Base-by-base conservation (phyloP, 2,888 invertebrate species). In the Brenthis hecate region DNA sequence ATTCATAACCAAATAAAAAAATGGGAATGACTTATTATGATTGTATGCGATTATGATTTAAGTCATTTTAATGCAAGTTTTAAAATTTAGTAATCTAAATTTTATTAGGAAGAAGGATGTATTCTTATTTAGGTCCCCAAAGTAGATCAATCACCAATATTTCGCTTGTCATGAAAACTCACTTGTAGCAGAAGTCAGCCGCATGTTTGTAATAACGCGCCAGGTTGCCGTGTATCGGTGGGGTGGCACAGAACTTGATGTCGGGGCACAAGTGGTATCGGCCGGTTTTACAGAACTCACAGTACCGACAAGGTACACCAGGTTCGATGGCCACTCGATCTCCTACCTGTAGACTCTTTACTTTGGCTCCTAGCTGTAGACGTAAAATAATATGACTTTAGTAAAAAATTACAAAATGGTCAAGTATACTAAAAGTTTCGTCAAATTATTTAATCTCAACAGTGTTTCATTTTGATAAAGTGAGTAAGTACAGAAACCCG, bases 301-400 rank as follows among this genome's bases (percentile, higher is more conserved):
- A 99, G 65, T 89, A 88, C 66, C 98, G 94, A 81, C 99, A 99
- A 3, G 97, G 95, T 69, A 97, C 96, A 11, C 98, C 99, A 0
- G 99, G 99, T 88, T 99, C 99, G 75, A 99, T 96, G 1, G 98
- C 98, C 4, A 99, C 98, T 74, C 98, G 94, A 89, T 99, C 99
- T 2, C 98, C 98, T 81, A 94, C 90, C 88, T 95, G 93, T 8
- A 97, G 86, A 83, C 94, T 87, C 78, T 93, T 95, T 0, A 97
- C 97, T 75, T 94, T 94, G 28, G 88, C 74, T 3, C 93, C 93
- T 3, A 87, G 47, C 93, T 93, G 77, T 1, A 75, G 74, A 0
- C 6, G 32, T n/a, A 19, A 48, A 43, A 43, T 6, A 36, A 32
- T 8, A 8, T 43, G 48, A 19, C 14, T 28, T 28, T 5, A 28